phyloP scores from a whole-genome alignment of 2,888 invertebrate species.

The Hypercompe scribonia region DNA sequence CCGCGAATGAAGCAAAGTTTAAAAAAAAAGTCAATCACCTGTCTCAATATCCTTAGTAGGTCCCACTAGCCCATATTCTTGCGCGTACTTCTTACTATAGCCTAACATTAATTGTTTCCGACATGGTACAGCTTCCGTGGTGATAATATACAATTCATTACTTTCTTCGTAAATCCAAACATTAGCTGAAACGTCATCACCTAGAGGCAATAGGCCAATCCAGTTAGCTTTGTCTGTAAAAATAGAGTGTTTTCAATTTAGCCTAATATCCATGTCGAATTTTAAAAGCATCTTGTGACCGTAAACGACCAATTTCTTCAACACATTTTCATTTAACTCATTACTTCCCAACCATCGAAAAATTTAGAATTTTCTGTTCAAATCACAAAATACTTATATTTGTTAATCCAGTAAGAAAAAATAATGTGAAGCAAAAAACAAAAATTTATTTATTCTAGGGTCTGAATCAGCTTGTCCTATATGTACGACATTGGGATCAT shows the following conservation, averaged over 20 bases:
- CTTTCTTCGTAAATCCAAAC: slow-evolving; percentile 71
- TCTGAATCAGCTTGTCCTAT: too few species aligned
- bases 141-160: slow-evolving; percentile 62
- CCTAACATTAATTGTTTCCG: slow-evolving; percentile 64
- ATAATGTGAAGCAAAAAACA: too few species aligned
- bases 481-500: too few species aligned
- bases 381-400: too few species aligned
- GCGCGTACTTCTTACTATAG: slow-evolving; percentile 66
- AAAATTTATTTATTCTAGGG: too few species aligned
- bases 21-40: slow-evolving; percentile 44
- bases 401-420: too few species aligned
- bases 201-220: slow-evolving; percentile 68
- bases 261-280: too few species aligned
- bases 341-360: too few species aligned
- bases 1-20: too few species aligned
- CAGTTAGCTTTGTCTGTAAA: slow-evolving; percentile 73
- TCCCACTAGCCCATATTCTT: slow-evolving; percentile 53
- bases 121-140: slow-evolving; percentile 56
- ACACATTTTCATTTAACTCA: neutral
- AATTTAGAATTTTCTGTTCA: too few species aligned
- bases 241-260: neutral
- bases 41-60: slow-evolving; percentile 61
- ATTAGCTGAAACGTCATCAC: slow-evolving; percentile 63
- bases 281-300: neutral
- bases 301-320: too few species aligned